Evolutionary conservation across 2,888 invertebrate genomes (phyloP).

Genomic region (Chouioia cunea): DNA sequence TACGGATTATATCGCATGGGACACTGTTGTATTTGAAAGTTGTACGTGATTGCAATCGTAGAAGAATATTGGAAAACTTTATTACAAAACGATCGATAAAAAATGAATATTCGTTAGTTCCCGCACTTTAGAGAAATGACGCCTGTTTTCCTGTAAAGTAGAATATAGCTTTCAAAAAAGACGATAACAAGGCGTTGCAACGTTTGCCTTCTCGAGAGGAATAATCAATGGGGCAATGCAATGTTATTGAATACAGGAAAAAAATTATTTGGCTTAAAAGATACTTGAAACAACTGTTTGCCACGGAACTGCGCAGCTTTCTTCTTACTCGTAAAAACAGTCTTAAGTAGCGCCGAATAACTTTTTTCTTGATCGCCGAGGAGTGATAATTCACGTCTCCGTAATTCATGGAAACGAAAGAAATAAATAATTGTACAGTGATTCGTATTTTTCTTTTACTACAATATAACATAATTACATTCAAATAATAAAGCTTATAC

Average conservation of each 20-base stretch:
- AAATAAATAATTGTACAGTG: slow-evolving; percentile 49
- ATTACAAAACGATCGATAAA: slow-evolving; percentile 25
- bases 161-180: slow-evolving; percentile 37
- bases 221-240: neutral
- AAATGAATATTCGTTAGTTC: slow-evolving; percentile 10
- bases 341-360: slow-evolving; percentile 49
- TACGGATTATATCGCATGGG: slow-evolving; percentile 29
- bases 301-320: slow-evolving; percentile 35
- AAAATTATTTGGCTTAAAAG: slow-evolving; percentile 50
- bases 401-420: slow-evolving; percentile 35
- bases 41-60: slow-evolving; percentile 31
- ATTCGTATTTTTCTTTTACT: slow-evolving; percentile 37
- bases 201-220: slow-evolving; percentile 19
- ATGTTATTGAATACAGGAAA: slow-evolving; percentile 35
- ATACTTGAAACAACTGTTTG: slow-evolving; percentile 49
- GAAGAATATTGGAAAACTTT: slow-evolving; percentile 12
- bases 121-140: slow-evolving; percentile 39
- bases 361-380: slow-evolving; percentile 46
- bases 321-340: slow-evolving; percentile 46
- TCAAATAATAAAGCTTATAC: slow-evolving; percentile 48
- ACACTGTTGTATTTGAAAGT: slow-evolving; percentile 44
- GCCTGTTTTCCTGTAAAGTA: slow-evolving; percentile 45
- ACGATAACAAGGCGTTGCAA: slow-evolving; percentile 23
- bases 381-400: slow-evolving; percentile 22
- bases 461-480: slow-evolving; percentile 49